Evolutionary conservation across 2,888 invertebrate species (phyloP).

Genomic region (Acrobasis consociella): DNA sequence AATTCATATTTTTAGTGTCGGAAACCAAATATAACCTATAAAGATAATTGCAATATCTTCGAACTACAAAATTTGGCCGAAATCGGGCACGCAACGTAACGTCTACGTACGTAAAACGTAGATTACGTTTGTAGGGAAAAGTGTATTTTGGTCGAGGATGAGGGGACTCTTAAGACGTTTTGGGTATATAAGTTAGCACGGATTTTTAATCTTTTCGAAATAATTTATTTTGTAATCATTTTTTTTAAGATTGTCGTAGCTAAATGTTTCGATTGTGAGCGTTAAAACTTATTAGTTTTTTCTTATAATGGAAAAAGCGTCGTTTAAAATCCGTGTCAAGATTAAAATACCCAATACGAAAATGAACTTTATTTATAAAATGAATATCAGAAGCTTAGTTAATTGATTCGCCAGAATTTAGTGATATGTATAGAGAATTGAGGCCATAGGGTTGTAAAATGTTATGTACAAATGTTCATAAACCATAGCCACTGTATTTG

Average conservation of each 20-base stretch:
- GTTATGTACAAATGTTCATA: constrained; percentile 26
- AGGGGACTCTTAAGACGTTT: neutral
- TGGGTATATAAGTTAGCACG: neutral
- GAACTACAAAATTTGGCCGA: too few relatives aligned
- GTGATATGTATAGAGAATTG: constrained; percentile 3
- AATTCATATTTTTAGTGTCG: too few relatives aligned
- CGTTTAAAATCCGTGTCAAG: neutral
- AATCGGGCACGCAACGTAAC: too few relatives aligned
- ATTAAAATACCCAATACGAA: constrained; percentile 2
- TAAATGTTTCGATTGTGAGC: too few relatives aligned
- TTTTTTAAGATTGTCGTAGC: neutral
- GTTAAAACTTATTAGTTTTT: too few relatives aligned
- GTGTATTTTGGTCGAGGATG: too few relatives aligned
- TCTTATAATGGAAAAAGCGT: too few relatives aligned
- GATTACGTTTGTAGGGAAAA: too few relatives aligned
- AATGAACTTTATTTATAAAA: neutral
- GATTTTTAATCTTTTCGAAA: neutral
- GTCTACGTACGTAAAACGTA: too few relatives aligned
- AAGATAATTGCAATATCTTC: too few relatives aligned
- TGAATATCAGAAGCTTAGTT: constrained; percentile 4
- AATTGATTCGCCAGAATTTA: neutral
- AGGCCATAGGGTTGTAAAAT: neutral
- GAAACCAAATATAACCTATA: too few relatives aligned
- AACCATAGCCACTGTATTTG: neutral
- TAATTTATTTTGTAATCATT: constrained; percentile 10